Conservation (phyloP, 2,797 vertebrate species). For the Hydrophis major region DNA sequence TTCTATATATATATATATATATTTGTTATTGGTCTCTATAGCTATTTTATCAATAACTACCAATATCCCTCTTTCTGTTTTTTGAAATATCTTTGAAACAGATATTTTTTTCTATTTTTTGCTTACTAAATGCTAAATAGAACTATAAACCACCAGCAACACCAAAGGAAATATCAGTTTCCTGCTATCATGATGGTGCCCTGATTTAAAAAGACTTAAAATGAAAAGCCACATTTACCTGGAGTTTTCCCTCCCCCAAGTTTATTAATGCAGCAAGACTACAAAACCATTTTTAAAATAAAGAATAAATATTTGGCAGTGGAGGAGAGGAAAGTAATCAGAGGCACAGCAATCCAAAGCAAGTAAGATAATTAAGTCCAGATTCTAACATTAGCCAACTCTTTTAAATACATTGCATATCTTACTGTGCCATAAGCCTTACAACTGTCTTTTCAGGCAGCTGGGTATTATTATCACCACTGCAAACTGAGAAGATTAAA, state of each 20-base stretch:
- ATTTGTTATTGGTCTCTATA: background rate
- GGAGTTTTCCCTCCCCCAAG: background rate
- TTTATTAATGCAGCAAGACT: background rate
- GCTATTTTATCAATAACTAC: background rate
- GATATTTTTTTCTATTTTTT: background rate
- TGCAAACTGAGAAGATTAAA: background rate
- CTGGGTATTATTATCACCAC: background rate
- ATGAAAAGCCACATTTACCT: background rate
- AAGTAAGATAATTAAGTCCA: background rate
- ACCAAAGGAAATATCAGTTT: background rate
- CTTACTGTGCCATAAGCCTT: background rate
- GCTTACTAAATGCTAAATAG: background rate
- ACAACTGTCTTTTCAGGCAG: background rate
- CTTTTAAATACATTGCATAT: background rate
- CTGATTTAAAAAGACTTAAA: background rate
- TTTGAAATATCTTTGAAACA: background rate
- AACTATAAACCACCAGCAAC: background rate
- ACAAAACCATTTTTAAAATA: background rate
- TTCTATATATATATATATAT: background rate
- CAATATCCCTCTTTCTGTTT: background rate
- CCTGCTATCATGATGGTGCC: background rate
- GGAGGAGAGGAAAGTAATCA: background rate
- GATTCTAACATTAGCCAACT: background rate
- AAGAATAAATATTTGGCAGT: background rate
- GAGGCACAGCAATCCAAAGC: background rate